Percentiles rank a stretch among this genome's conserved stretches.
phyloP scores from a whole-genome alignment of 2,113 vertebrate genomes.

The Rutilus rutilus region DNA sequence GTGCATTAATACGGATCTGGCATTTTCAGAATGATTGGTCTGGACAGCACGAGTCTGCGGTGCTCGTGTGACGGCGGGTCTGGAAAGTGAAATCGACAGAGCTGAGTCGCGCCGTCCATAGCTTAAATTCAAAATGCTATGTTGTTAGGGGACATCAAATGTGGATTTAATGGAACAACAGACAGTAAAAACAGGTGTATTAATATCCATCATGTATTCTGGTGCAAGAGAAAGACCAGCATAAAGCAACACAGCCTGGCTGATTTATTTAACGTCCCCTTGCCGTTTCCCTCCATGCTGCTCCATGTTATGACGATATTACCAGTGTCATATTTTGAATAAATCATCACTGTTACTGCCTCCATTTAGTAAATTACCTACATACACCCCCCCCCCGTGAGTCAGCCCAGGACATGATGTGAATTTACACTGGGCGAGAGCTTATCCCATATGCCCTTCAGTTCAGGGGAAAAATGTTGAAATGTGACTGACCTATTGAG shows the following conservation, averaged over 20 bases:
- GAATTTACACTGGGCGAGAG: constrained; percentile 40
- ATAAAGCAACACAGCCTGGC: constrained; percentile 36
- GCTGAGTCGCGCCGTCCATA: no score
- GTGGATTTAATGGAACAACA: constrained; percentile 54
- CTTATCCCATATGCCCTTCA: constrained; percentile 16
- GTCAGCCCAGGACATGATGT: constrained; percentile 44
- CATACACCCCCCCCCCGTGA: constrained; percentile 34
- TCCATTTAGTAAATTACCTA: constrained; percentile 66
- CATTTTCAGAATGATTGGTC: constrained; percentile 46
- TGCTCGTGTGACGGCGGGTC: not conserved
- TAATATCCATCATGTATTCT: constrained; percentile 50
- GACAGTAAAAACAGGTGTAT: constrained; percentile 51
- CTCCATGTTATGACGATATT: constrained; percentile 62
- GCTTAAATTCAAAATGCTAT: constrained; percentile 23
- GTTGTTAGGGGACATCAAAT: constrained; percentile 35
- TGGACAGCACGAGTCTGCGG: constrained; percentile 37
- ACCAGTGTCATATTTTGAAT: constrained; percentile 64
- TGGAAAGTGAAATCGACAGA: constrained; percentile 38
- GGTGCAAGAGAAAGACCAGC: constrained; percentile 17
- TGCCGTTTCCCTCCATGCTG: constrained; percentile 39
- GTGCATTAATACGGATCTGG: constrained; percentile 13
- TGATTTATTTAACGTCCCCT: constrained; percentile 62
- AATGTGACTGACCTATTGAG: not conserved
- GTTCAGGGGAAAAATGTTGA: constrained; percentile 9
- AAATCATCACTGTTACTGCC: constrained; percentile 61